Evolutionary conservation across 2,888 invertebrate species (phyloP), one percentile per base, ranked within the genome.

Genomic region (Phortica okadai): DNA sequence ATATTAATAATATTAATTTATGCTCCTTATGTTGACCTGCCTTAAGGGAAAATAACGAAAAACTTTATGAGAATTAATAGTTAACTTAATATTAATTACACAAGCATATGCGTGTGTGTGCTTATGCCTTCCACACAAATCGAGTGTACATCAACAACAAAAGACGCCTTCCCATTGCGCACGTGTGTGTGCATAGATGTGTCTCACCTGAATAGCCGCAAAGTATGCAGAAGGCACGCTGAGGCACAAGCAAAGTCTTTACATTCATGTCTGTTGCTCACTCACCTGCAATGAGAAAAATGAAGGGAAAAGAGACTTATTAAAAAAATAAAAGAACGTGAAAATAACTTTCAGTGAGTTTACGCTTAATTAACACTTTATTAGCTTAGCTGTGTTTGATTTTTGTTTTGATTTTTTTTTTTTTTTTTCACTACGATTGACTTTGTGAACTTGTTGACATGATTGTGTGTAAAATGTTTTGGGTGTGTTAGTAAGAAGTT

Each of bases 291-390:
- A 44, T 83, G 80, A 80, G 73, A 83, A 78, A 72, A 74, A 41
- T 8, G 42, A 41, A 67, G 14, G 16, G 41, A 5, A 67, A 16
- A 25, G 62, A 42, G 58, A 66, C n/a, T 50, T 54, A 58, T 66
- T 54, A 21, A 73, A 56, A 72, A 16, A 25, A 62, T 25, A 75
- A 16, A 62, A 58, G 10, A 59, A 59, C 14, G 10, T 21, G 21
- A 45, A 45, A 45, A 45, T 45, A 21, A 45, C 33, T 33, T 33
- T 33, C 33, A 33, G 33, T 33, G 11, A 69, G 56, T 83, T 86
- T 79, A 80, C 79, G 84, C 84, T 82, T 83, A 83, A 85, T 85
- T 85, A 86, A 86, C 82, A 86, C 85, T 85, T 84, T 81, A 85
- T 86, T 87, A 86, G 85, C 83, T 84, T 79, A 77, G 74, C 81